Base-by-base conservation (phyloP, 2,797 vertebrate species). In the Coluber constrictor region DNA sequence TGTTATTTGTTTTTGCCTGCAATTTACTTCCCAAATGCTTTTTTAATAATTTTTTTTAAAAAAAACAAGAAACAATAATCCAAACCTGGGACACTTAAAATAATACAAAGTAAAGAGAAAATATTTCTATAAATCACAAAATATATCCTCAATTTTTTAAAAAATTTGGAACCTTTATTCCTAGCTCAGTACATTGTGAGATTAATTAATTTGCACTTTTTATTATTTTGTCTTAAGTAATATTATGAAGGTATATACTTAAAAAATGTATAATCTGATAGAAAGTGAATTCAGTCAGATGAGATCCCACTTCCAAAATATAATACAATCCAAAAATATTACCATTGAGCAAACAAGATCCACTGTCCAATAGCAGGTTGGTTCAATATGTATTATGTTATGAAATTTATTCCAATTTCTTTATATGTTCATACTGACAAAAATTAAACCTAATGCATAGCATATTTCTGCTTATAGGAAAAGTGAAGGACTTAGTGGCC, bases 401-500 rank as follows among this genome's bases (percentile, higher is more conserved):
- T 57, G 11, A 54, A 88, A 63, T 11, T 37, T 57, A 54, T 7
- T 7, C 15, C 15, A 25, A 32, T 3, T 74, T 87, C 13, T 20
- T 74, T 90, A 29, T 23, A 23, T 13, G 12, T 61, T 88, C n/a
- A 12, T 32, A 25, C 37, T 54, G 47, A 23, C 37, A 23, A 93
- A 63, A 89, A 43, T n/a, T 54, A 15, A 91, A 7, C 4, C 25
- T 51, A 92, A 66, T 74, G 6, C 18, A 1, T 87, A 37, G 2
- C 92, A 74, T 91, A n/a, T 32, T 79, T 96, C 86, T 96, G 0
- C 94, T 92, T 94, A 88, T 95, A 99, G 99, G 96, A 99, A 98
- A 97, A 99, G 99, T 90, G 98, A 98, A 97, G 99, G 99, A 86
- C 98, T 99, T 89, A 99, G 99, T 74, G 99, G 99, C 94, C 97